Evolutionary conservation across 2,113 vertebrate species (phyloP).

Genomic region (Colossoma macropomum): DNA sequence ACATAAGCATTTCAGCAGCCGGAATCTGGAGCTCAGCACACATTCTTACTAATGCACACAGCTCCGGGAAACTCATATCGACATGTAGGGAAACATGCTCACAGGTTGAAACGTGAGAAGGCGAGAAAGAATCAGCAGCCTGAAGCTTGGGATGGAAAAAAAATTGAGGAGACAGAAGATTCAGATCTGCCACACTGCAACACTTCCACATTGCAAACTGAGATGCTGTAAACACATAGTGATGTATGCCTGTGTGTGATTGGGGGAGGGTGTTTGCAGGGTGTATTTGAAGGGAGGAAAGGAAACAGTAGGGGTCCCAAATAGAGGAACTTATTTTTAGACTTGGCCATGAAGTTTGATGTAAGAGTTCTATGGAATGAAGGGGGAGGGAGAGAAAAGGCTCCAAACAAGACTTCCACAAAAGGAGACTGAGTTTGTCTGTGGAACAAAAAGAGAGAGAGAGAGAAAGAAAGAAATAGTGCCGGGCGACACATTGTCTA

Average conservation of each 20-base stretch:
- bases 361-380: conserved; percentile 27
- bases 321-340: conserved; percentile 48
- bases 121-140: neutral
- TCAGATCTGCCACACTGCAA: neutral
- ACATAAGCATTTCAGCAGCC: neutral
- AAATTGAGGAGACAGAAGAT: neutral
- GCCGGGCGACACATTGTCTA: neutral
- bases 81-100: neutral
- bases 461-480: neutral
- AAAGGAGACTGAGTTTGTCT: conserved; percentile 58
- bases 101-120: neutral
- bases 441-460: conserved; percentile 8
- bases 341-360: conserved; percentile 57
- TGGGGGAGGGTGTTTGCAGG: neutral
- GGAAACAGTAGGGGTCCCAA: neutral
- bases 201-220: neutral
- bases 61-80: conserved; percentile 12
- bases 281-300: conserved; percentile 1
- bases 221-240: conserved; percentile 3
- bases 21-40: conserved; percentile 17
- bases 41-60: neutral
- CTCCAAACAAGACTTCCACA: conserved; percentile 63
- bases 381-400: conserved; percentile 15
- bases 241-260: neutral
- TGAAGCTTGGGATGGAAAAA: neutral